Evolutionary conservation across 1,140 invertebrate species (phyloP), one percentile per base, ranked within the genome.

Genomic region (Zaprionus ghesquierei): DNA sequence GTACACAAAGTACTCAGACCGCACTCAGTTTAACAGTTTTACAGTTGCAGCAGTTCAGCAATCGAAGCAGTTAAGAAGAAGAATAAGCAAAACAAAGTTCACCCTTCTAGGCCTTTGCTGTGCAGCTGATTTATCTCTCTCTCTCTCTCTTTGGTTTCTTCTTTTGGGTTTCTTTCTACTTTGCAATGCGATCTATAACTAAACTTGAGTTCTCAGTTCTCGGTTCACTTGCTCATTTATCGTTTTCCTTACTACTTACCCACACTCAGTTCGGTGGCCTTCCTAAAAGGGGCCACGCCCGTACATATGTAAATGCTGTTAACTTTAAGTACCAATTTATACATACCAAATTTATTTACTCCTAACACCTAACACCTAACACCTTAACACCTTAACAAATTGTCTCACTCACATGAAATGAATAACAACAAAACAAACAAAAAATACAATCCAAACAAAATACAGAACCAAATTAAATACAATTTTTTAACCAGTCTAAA

Each of bases 231-330:
- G 49, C 38, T 51, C 25, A 56, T 70, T n/a, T 55, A 18, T 63
- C 50, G 61, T 35, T 68, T 61, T 69, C 33, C 31, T 50, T 38
- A 31, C 44, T 29, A 61, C 44, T 41, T 41, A 25, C 65, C 56
- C 23, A 61, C 23, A 61, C 59, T 61, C 55, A 60, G 46, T 74
- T 64, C 55, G 54, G 51, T 56, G 71, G 54, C 49, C 59, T 41
- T 74, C 44, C 35, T n/a, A n/a, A n/a, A 27, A 25, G 18, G 49
- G 49, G 41, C 33, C 41, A 50, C 33, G 51, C 54, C 71, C 55
- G 68, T 75, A 81, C 46, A 86, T 87, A 89, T 86, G 82, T 86
- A 86, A 87, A 86, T 86, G 82, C 68, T 82, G 82, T 70, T 46
- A 46, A 46, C 41, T 22, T 78, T 77, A 71, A 84, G 66, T 70